A percentile compares a stretch with the other conserved stretches of the same genome.
Evolutionary conservation across 2,113 vertebrate genomes (phyloP).

Genomic region (Clarias magur): DNA sequence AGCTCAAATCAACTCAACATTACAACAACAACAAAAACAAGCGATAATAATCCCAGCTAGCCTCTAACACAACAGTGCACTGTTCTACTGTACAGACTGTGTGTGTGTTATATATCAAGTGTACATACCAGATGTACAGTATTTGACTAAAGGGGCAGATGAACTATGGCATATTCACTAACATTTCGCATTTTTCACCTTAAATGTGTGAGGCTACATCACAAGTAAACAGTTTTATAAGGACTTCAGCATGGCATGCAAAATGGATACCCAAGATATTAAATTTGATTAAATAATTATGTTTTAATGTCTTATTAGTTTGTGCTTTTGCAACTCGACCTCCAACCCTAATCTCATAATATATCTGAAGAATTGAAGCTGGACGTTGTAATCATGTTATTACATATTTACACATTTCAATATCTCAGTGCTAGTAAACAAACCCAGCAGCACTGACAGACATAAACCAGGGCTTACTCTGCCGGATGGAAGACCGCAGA

Average conservation of each 20-base stretch:
- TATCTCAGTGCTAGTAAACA: constrained; percentile 17
- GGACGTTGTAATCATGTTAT: neutral
- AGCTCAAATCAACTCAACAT: constrained; percentile 64
- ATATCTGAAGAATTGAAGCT: neutral
- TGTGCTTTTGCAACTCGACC: neutral
- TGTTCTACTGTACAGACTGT: constrained; percentile 35
- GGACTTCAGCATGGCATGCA: neutral
- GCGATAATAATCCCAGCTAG: constrained; percentile 56
- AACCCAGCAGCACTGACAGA: constrained; percentile 3
- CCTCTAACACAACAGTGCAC: constrained; percentile 51
- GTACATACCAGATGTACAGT: neutral
- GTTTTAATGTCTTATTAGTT: neutral
- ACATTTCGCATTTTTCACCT: neutral
- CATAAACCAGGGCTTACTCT: constrained; percentile 78
- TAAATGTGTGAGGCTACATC: neutral
- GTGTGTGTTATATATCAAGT: neutral
- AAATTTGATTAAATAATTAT: neutral
- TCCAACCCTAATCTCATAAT: neutral
- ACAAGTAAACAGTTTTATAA: neutral
- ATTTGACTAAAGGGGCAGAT: neutral
- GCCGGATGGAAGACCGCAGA: constrained; percentile 91
- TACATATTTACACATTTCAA: neutral
- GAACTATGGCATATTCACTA: neutral
- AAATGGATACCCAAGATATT: neutral
- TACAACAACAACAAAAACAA: constrained; percentile 52